These are phyloP conservation scores for Acanthosoma haemorrhoidale DNA, from an alignment of 2,888 invertebrate species.

Conservation along the genomic window DNA sequence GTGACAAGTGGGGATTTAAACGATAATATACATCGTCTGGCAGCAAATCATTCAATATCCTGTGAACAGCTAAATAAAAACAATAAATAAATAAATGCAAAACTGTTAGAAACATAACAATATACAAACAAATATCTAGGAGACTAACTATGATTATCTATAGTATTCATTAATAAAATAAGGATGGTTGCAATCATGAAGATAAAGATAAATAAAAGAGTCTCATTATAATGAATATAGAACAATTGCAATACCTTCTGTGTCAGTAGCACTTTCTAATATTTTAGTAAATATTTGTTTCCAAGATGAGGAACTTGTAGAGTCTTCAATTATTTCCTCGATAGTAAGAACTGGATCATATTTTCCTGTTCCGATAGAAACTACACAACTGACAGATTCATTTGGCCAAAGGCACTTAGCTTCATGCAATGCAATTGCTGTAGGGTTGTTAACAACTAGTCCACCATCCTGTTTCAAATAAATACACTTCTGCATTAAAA, in stretches of 20 bases:
- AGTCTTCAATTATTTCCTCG: slow-evolving; percentile 46
- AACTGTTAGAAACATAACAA: background rate
- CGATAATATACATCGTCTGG: slow-evolving; percentile 70
- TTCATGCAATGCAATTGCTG: slow-evolving; percentile 83
- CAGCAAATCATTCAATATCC: slow-evolving; percentile 67
- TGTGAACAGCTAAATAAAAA: slow-evolving; percentile 62
- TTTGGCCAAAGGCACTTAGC: slow-evolving; percentile 76
- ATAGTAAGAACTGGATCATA: slow-evolving; percentile 48
- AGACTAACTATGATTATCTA: background rate
- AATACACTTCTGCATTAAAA: slow-evolving; percentile 27
- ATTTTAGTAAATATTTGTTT: slow-evolving; percentile 74
- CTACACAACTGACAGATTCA: slow-evolving; percentile 65
- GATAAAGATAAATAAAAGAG: background rate
- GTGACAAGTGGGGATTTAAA: slow-evolving; percentile 81
- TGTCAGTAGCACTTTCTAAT: slow-evolving; percentile 79
- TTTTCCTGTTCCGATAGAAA: slow-evolving; percentile 77
- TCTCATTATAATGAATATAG: background rate
- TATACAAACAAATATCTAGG: background rate
- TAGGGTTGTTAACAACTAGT: slow-evolving; percentile 80
- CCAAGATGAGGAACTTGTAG: slow-evolving; percentile 54
- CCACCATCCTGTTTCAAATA: slow-evolving; percentile 74
- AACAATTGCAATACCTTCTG: slow-evolving; percentile 58
- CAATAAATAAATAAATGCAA: slow-evolving; percentile 24
- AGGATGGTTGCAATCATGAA: too few species aligned
- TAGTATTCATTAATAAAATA: background rate